Evolutionary conservation across 2,113 vertebrate species (phyloP), one percentile per base, ranked within the genome.

Genomic region (Triplophysa tibetana): DNA sequence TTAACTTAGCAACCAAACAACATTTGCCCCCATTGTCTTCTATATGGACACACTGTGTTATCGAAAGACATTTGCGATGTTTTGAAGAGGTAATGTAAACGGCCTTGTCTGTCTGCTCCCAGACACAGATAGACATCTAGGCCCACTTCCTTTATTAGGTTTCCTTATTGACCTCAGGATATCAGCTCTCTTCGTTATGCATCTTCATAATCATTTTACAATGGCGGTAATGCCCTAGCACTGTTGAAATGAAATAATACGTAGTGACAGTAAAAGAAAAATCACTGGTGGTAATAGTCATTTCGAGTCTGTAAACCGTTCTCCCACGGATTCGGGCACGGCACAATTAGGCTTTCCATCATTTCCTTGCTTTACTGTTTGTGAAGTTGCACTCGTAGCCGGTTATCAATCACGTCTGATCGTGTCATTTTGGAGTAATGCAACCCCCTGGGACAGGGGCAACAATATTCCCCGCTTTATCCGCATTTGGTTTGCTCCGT

Each of bases 331-430:
- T 58, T 21, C 54, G n/a, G n/a, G 54, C 54, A n/a, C 54, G 8
- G n/a, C 8, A 58, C 72, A 75, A 75, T 75, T 75, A 75, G 41
- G 24, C 38, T 19, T n/a, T 63, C 21, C 56, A 60, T 63, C 41
- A 75, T 75, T 75, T 58, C 33, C 61, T 23, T 63, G 38, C 41
- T 63, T 75, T 75, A 63, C 70, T 74, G 70, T 74, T 74, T 61
- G 70, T 74, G 70, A 74, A 74, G 70, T 74, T 74, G 70, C 38
- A 48, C 41, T 75, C 60, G 26, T 45, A 48, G 73, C 58, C 60
- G 19, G 60, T 75, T 75, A 75, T 75, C 56, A 21, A 75, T 75
- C 73, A 75, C 48, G 58, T 50, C 73, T 75, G 58, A 75, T 75
- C 10, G 21, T 75, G 73, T 50, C 41, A 75, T 75, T 75, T 62